Evolutionary conservation across 2,888 invertebrate species (phyloP).

Genomic region (Mesoligia furuncula): DNA sequence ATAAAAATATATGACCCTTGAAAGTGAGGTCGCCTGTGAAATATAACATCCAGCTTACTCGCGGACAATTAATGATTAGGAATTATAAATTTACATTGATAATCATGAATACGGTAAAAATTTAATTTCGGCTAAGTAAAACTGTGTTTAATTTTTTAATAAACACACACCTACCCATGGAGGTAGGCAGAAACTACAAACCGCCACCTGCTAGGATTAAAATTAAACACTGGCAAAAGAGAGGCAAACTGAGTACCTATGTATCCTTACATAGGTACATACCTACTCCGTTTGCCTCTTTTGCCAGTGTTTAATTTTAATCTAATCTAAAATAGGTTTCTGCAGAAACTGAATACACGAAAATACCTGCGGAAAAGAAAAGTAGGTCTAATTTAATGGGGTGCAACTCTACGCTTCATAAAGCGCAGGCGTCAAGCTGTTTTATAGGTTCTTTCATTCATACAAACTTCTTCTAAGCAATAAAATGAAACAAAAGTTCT

Average conservation of each 20-base stretch:
- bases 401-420: background rate
- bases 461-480: background rate
- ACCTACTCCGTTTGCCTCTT: background rate
- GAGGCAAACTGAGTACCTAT: too few species aligned
- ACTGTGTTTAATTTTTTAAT: background rate
- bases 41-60: constrained; percentile 76
- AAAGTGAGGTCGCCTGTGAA: constrained; percentile 79
- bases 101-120: constrained; percentile 23
- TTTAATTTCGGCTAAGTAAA: background rate
- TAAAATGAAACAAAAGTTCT: background rate
- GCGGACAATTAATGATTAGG: constrained; percentile 70
- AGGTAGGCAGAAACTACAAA: background rate
- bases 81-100: constrained; percentile 23
- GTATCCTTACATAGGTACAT: background rate
- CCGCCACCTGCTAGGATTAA: background rate
- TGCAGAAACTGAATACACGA: background rate
- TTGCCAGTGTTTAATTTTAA: background rate
- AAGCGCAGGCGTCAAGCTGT: background rate
- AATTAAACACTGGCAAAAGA: too few species aligned
- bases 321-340: background rate
- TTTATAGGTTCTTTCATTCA: background rate
- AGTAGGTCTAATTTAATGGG: background rate
- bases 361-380: background rate
- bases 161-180: background rate
- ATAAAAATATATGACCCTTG: constrained; percentile 81